Evolutionary conservation across 1,140 invertebrate genomes (phyloP).

Genomic region (Grapholita molesta): DNA sequence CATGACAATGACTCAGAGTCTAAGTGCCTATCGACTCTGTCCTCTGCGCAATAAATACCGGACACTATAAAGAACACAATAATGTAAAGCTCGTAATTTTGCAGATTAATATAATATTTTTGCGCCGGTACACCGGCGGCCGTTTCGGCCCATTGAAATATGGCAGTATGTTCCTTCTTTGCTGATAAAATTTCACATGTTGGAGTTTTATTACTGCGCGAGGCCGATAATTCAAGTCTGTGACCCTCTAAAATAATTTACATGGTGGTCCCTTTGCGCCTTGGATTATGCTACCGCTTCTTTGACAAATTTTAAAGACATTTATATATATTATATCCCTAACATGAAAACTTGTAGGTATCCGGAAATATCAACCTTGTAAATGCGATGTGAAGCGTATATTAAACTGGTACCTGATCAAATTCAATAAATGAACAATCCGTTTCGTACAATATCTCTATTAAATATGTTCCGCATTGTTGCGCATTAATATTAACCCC

Average conservation of each 20-base stretch:
- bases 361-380: neutral
- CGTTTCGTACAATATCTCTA: slow-evolving; percentile 39
- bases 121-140: slow-evolving; percentile 49
- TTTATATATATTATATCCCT: neutral
- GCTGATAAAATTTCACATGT: slow-evolving; percentile 62
- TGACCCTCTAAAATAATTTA: slow-evolving; percentile 61
- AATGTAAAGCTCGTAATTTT: slow-evolving; percentile 47
- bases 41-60: slow-evolving; percentile 51
- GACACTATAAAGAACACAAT: slow-evolving; percentile 47
- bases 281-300: slow-evolving; percentile 45
- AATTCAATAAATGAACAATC: slow-evolving; percentile 25
- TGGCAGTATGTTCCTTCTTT: slow-evolving; percentile 59
- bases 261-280: slow-evolving; percentile 53
- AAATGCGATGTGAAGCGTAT: no score
- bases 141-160: slow-evolving; percentile 63
- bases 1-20: slow-evolving; percentile 25
- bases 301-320: slow-evolving; percentile 28
- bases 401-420: neutral
- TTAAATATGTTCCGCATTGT: slow-evolving; percentile 62
- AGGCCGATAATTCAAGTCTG: slow-evolving; percentile 57
- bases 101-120: slow-evolving; percentile 69
- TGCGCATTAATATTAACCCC: slow-evolving; percentile 48
- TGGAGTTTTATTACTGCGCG: slow-evolving; percentile 61
- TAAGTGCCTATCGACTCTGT: slow-evolving; percentile 35
- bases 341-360: no score